Percentiles rank a stretch among this genome's conserved stretches.
phyloP scores from a whole-genome alignment of 2,888 invertebrate species.

The Baronia brevicornis region DNA sequence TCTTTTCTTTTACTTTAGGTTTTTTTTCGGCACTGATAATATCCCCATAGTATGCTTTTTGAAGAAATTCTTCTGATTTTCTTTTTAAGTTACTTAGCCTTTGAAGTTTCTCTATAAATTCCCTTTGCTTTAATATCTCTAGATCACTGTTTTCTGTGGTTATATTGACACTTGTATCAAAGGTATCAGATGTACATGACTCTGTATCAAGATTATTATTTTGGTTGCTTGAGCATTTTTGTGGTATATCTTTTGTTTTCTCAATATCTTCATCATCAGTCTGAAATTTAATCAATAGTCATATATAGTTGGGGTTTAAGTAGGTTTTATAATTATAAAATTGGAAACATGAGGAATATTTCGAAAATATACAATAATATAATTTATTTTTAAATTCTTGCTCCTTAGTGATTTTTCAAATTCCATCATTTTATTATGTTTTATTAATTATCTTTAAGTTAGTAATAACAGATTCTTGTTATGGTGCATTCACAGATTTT shows the following conservation, averaged over 20 bases:
- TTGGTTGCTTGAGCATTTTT: constrained; percentile 40
- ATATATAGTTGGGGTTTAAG: neutral
- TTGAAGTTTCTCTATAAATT: constrained; percentile 63
- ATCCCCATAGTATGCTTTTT: constrained; percentile 59
- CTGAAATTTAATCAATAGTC: constrained; percentile 34
- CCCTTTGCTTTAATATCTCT: constrained; percentile 54
- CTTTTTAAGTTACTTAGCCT: constrained; percentile 61
- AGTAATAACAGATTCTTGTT: no score
- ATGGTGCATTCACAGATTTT: no score
- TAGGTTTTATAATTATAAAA: no score
- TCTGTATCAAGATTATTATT: constrained; percentile 48
- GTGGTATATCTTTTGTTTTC: constrained; percentile 48
- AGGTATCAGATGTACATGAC: constrained; percentile 45
- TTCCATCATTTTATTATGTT: no score
- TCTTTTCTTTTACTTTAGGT: constrained; percentile 56
- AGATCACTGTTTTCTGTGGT: constrained; percentile 41
- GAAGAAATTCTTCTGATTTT: constrained; percentile 64
- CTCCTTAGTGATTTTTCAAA: no score
- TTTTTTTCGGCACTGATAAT: constrained; percentile 54
- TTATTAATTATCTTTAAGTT: no score
- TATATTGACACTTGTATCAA: constrained; percentile 40
- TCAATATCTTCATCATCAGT: constrained; percentile 59
- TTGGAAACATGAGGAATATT: no score
- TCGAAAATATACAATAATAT: no score
- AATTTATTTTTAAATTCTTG: no score